phyloP scores from a whole-genome alignment of 2,888 invertebrate species.

The Sesia bembeciformis region DNA sequence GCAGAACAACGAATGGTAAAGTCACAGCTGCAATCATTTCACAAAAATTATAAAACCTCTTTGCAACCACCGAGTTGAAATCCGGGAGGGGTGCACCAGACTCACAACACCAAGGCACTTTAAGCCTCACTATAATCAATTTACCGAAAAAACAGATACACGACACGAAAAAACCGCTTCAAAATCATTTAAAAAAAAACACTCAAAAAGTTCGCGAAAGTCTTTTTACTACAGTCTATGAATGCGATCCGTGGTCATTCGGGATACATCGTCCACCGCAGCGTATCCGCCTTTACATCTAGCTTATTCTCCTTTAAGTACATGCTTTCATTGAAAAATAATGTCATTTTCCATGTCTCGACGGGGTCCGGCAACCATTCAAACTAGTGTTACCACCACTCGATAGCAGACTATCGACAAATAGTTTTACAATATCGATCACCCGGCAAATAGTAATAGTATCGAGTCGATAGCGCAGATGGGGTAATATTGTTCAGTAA shows the following conservation, averaged over 20 bases:
- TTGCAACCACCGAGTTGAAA: neutral
- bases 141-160: slow-evolving; percentile 8
- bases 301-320: neutral
- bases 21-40: too few relatives aligned
- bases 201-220: slow-evolving; percentile 67
- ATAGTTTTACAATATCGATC: too few relatives aligned
- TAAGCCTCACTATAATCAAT: neutral
- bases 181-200: slow-evolving; percentile 51
- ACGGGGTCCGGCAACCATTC: neutral
- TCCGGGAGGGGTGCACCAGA: neutral
- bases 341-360: neutral
- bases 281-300: neutral
- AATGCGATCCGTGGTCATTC: slow-evolving; percentile 52
- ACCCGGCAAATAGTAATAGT: too few relatives aligned
- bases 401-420: too few relatives aligned
- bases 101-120: neutral
- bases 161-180: slow-evolving; percentile 60
- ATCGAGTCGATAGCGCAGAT: too few relatives aligned
- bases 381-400: too few relatives aligned
- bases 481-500: too few relatives aligned
- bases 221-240: slow-evolving; percentile 68
- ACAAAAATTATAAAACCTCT: too few relatives aligned
- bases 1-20: too few relatives aligned
- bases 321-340: neutral
- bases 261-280: slow-evolving; percentile 27